These are phyloP conservation scores for Cenopis cana DNA, from an alignment of 2,888 invertebrate genomes.

Conservation along the genomic window DNA sequence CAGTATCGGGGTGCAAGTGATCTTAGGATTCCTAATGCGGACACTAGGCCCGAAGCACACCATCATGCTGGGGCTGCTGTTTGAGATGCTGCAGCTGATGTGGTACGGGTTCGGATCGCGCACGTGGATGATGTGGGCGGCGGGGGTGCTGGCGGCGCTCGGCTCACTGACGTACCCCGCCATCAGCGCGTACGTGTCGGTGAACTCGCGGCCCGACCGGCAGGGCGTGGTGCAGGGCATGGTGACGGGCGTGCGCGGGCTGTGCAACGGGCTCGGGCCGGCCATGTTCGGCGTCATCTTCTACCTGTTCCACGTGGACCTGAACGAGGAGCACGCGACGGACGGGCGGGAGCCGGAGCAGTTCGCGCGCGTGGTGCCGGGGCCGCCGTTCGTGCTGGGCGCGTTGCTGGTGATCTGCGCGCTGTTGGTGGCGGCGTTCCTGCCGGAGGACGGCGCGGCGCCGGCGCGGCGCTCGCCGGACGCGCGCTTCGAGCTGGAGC, in stretches of 20 bases:
- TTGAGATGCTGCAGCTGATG: constrained; percentile 98
- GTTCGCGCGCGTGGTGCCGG: constrained; percentile 92
- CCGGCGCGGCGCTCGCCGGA: constrained; percentile 85
- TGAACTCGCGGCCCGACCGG: constrained; percentile 98
- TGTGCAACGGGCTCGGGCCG: constrained; percentile 99
- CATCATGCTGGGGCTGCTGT: constrained; percentile 97
- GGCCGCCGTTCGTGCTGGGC: constrained; percentile 99
- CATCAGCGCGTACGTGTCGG: constrained; percentile 99
- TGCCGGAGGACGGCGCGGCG: constrained; percentile 87
- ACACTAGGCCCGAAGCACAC: constrained; percentile 97
- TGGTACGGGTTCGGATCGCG: constrained; percentile 99
- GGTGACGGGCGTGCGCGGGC: constrained; percentile 99
- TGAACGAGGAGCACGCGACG: constrained; percentile 90
- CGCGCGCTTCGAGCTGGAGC: constrained; percentile 92
- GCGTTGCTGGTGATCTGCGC: constrained; percentile 98
- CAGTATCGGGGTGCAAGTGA: constrained; percentile 97
- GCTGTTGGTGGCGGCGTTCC: constrained; percentile 95
- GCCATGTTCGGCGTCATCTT: constrained; percentile 99
- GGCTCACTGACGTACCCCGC: constrained; percentile 99
- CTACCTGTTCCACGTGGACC: constrained; percentile 98
- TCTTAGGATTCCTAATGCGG: constrained; percentile 92
- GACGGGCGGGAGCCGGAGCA: constrained; percentile 69
- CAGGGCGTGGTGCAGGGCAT: constrained; percentile 99
- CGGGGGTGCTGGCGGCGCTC: constrained; percentile 97
- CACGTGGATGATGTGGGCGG: constrained; percentile 99